Conservation (phyloP, 1,140 invertebrate genomes). For the Drosophila hydei region DNA sequence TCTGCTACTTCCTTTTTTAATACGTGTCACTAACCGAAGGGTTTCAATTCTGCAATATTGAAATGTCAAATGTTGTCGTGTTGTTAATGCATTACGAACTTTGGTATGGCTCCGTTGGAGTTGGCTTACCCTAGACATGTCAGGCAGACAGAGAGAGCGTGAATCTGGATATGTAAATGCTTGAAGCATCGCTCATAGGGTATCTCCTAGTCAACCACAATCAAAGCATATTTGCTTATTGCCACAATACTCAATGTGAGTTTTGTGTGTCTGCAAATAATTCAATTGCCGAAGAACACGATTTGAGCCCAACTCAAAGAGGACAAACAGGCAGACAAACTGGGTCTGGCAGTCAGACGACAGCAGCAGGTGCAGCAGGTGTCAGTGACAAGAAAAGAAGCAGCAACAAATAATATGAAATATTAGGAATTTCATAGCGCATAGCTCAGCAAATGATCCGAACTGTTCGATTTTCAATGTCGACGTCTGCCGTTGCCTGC, state of each 20-base stretch:
- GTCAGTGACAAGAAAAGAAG: conserved; percentile 26
- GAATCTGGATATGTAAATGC: too few species aligned
- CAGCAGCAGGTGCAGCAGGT: conserved; percentile 42
- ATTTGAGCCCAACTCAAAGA: conserved; percentile 4
- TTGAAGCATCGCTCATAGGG: too few species aligned
- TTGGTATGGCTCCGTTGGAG: not conserved
- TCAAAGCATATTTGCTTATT: not conserved
- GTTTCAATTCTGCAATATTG: conserved; percentile 50
- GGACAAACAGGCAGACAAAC: not conserved
- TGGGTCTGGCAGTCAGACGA: not conserved
- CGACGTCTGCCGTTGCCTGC: conserved; percentile 15
- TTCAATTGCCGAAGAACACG: conserved; percentile 47
- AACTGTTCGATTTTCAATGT: conserved; percentile 2
- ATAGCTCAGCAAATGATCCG: conserved; percentile 62
- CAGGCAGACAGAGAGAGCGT: too few species aligned
- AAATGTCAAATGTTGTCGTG: conserved; percentile 66
- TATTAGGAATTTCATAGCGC: conserved; percentile 43
- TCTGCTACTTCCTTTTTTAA: conserved; percentile 43
- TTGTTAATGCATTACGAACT: conserved; percentile 42
- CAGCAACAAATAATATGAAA: conserved; percentile 35
- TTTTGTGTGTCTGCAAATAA: conserved; percentile 28
- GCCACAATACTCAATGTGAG: conserved; percentile 6
- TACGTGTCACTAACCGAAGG: conserved; percentile 51
- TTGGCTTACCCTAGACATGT: not conserved
- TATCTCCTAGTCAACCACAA: not conserved